phyloP scores from a whole-genome alignment of 2,797 vertebrate genomes.

The Pangasius macronema region DNA sequence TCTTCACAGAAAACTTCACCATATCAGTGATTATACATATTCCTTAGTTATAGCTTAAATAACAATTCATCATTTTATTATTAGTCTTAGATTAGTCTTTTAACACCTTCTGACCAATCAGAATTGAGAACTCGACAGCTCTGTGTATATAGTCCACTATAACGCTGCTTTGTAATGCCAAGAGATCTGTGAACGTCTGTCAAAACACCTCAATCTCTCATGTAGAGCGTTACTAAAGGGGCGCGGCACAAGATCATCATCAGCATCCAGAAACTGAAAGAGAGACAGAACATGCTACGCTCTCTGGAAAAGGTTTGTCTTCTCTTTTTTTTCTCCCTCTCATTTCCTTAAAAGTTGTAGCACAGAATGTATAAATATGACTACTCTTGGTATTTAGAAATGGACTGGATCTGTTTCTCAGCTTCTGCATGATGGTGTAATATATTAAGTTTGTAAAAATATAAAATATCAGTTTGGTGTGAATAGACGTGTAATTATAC shows the following conservation, averaged over 20 bases:
- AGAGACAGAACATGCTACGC: conserved; percentile 91
- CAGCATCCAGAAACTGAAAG: conserved; percentile 97
- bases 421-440: neutral
- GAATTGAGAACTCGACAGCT: neutral
- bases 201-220: neutral
- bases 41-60: no score
- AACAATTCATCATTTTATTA: neutral
- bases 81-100: neutral
- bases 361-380: neutral
- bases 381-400: neutral
- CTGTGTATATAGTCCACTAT: neutral
- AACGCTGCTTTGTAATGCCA: neutral
- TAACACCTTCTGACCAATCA: neutral
- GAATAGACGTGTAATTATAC: no score
- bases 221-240: conserved; percentile 97
- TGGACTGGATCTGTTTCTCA: neutral
- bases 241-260: conserved; percentile 98
- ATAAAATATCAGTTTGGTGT: neutral
- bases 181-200: neutral
- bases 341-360: neutral
- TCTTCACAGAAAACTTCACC: no score
- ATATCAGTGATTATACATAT: neutral
- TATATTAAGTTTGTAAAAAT: no score
- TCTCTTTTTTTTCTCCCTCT: neutral
- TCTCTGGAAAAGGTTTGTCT: conserved; percentile 93